phyloP scores from a whole-genome alignment of 2,888 invertebrate species.

The Lacanobia oleracea region DNA sequence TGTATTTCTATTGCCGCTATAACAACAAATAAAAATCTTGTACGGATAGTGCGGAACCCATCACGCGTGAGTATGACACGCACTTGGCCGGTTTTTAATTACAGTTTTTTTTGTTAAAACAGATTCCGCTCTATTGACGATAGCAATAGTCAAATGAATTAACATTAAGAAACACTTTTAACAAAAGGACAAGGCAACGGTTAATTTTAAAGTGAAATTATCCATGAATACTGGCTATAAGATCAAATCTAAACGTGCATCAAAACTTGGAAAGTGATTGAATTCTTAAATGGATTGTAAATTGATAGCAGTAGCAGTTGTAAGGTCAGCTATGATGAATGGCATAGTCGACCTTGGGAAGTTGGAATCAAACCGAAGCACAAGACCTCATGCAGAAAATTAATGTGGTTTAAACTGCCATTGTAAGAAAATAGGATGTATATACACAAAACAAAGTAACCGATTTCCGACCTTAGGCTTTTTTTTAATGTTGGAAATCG shows the following conservation, averaged over 20 bases:
- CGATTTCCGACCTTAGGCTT: no score
- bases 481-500: no score
- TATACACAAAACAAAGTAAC: no score
- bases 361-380: constrained; percentile 4
- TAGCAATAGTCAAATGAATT: neutral
- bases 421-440: no score
- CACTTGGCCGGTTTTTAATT: neutral
- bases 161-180: constrained; percentile 2
- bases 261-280: constrained; percentile 29
- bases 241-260: constrained; percentile 4
- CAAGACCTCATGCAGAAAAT: constrained; percentile 41
- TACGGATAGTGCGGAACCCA: no score
- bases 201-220: constrained; percentile 10
- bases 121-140: neutral
- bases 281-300: constrained; percentile 31
- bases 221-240: constrained; percentile 6
- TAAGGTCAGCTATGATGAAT: constrained; percentile 45
- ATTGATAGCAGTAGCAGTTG: constrained; percentile 26
- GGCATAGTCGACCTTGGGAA: constrained; percentile 27
- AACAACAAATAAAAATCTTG: no score
- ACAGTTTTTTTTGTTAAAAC: neutral
- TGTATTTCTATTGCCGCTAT: no score
- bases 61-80: no score
- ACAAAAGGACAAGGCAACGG: constrained; percentile 3
- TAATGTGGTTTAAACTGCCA: constrained; percentile 17